Evolutionary conservation across 2,797 vertebrate species (phyloP), one percentile per base, ranked within the genome.

Genomic region (Craterocephalus amniculus): DNA sequence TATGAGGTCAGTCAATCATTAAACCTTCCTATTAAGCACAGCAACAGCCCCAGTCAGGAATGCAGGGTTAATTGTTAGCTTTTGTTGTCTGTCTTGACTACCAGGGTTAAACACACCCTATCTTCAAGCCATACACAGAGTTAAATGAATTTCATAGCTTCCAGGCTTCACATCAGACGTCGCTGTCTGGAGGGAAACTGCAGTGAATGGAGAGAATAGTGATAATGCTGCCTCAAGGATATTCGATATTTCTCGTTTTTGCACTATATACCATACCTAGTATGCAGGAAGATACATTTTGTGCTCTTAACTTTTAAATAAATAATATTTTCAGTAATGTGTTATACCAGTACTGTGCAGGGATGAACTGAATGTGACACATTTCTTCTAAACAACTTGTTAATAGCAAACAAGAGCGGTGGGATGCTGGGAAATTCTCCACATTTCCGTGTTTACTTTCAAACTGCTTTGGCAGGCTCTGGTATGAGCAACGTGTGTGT

Each of bases 1-100:
- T 32, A 70, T 77, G 80, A 81, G 89, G 89, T 90, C 88, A 83
- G 90, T 91, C 86, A 91, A 93, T 92, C 86, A 93, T 93, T 93
- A 92, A 89, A 88, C 86, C 86, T 58, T 59, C 85, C 87, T 82
- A 91, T 91, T 83, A 88, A 79, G 75, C 84, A 58, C 72, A 73
- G 78, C 84, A 83, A 88, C 85, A 80, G 80, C 78, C 87, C 86
- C 72, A 35, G 72, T 63, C 85, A 87, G 81, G 85, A 92, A 89
- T 92, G 87, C 70, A 72, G 81, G 77, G 90, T 92, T 91, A 92
- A 91, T 93, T 93, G 91, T 93, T 93, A 90, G 83, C 91, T 72
- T 81, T 89, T 86, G 86, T 88, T 67, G 86, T 65, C 68, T 70
- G 76, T 72, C 70, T 86, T 82, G 72, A 69, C 74, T 72, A 76